Evolutionary conservation across 2,888 invertebrate species (phyloP).

Genomic region (Drosophila hawaiiensis): DNA sequence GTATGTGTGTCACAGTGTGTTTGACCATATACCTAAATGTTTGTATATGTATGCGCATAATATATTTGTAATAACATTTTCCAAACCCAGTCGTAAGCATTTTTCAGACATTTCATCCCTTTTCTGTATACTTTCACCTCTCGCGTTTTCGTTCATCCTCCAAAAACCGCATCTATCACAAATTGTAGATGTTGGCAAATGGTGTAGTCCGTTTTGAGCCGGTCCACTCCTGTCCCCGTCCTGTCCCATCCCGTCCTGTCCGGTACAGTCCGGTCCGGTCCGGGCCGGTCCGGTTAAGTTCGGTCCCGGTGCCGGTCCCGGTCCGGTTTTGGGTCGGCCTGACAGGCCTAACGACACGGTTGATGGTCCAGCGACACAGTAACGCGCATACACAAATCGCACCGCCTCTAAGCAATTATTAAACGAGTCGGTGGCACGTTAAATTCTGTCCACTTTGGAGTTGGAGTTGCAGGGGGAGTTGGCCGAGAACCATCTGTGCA

Average conservation of each 20-base stretch:
- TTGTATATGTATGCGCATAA: slow-evolving; percentile 62
- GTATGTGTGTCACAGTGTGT: slow-evolving; percentile 17
- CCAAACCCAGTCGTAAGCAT: slow-evolving; percentile 76
- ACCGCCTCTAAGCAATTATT: slow-evolving; percentile 79
- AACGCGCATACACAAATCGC: slow-evolving; percentile 72
- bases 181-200: slow-evolving; percentile 68
- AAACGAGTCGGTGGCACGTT: slow-evolving; percentile 78
- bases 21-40: slow-evolving; percentile 2
- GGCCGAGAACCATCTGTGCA: slow-evolving; percentile 58
- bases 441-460: slow-evolving; percentile 75
- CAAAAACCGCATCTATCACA: slow-evolving; percentile 79
- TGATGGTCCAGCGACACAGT: slow-evolving; percentile 67
- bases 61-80: slow-evolving; percentile 80
- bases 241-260: slow-evolving; percentile 22
- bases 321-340: slow-evolving; percentile 61
- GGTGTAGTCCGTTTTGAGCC: slow-evolving; percentile 53
- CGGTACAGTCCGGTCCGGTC: slow-evolving; percentile 23
- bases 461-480: slow-evolving; percentile 1
- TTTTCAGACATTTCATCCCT: slow-evolving; percentile 79
- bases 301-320: slow-evolving; percentile 13
- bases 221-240: slow-evolving; percentile 35
- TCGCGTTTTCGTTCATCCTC: slow-evolving; percentile 72
- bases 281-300: slow-evolving; percentile 21
- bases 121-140: slow-evolving; percentile 79
- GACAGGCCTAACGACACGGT: slow-evolving; percentile 79